phyloP scores from a whole-genome alignment of 2,888 invertebrate species.

The Augochlorella aurata region DNA sequence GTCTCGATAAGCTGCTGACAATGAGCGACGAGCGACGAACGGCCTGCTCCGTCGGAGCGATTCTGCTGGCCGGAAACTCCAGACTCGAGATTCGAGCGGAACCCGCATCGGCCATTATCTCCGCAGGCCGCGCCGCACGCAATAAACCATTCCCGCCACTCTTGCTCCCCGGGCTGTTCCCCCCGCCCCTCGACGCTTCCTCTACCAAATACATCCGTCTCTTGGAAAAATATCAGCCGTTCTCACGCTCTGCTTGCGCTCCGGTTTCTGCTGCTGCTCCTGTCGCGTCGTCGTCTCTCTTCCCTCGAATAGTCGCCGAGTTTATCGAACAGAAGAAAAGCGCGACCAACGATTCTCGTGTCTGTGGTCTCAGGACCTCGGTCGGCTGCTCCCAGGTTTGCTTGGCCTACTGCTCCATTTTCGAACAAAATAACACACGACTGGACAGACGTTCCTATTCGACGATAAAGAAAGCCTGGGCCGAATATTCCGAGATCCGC shows the following conservation, averaged over 20 bases:
- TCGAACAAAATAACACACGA: too few species aligned
- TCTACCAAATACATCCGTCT: slow-evolving; percentile 31
- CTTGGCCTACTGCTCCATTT: too few species aligned
- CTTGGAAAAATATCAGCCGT: slow-evolving; percentile 46
- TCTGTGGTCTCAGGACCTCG: too few species aligned
- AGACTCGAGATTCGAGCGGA: slow-evolving; percentile 11
- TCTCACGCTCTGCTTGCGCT: slow-evolving; percentile 4
- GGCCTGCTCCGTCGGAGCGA: slow-evolving; percentile 14
- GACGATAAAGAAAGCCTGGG: too few species aligned
- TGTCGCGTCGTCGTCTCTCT: slow-evolving; percentile 18
- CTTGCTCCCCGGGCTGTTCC: slow-evolving; percentile 20
- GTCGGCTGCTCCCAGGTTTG: too few species aligned
- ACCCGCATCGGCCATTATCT: slow-evolving; percentile 57
- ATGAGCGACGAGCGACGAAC: neutral
- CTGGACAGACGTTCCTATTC: too few species aligned
- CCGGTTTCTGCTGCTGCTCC: neutral
- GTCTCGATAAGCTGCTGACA: slow-evolving; percentile 1
- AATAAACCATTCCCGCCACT: slow-evolving; percentile 48
- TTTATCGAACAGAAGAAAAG: too few species aligned
- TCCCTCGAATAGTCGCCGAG: slow-evolving; percentile 39
- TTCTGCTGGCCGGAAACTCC: slow-evolving; percentile 27
- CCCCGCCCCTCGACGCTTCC: slow-evolving; percentile 8
- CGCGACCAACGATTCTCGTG: too few species aligned
- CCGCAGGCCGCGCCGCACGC: slow-evolving; percentile 50
- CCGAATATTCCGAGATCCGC: too few species aligned